A percentile compares a stretch with the other conserved stretches of the same genome.
phyloP scores from a whole-genome alignment of 2,888 invertebrate species.

The Therioaphis trifolii region DNA sequence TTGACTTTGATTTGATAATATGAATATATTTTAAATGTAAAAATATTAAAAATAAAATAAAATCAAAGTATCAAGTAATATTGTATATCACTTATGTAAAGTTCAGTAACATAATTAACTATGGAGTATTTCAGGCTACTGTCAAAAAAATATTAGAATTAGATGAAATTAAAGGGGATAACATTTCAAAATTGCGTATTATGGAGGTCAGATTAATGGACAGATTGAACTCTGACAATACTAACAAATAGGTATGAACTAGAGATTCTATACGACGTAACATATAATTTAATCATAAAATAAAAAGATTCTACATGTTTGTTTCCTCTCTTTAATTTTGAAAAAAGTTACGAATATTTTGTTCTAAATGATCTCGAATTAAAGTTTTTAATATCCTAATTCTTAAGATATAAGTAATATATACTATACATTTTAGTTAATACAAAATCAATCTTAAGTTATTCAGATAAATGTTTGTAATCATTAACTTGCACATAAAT shows the following conservation, averaged over 20 bases:
- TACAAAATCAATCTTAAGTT: too few species aligned
- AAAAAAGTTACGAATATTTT: too few species aligned
- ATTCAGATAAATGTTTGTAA: too few species aligned
- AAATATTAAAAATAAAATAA: too few species aligned
- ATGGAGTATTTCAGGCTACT: background rate
- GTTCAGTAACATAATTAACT: slow-evolving; percentile 2
- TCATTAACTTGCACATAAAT: too few species aligned
- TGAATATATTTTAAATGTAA: background rate
- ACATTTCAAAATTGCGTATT: background rate
- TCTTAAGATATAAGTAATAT: too few species aligned
- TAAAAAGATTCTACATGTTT: background rate
- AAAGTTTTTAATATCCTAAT: too few species aligned
- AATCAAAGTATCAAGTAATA: too few species aligned
- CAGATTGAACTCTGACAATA: background rate
- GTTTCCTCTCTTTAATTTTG: background rate
- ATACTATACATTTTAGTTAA: too few species aligned
- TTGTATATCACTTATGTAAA: background rate
- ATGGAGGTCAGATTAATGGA: background rate
- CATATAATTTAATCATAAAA: background rate
- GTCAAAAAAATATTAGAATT: background rate
- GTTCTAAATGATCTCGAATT: too few species aligned
- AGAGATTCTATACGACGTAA: background rate
- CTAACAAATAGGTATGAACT: background rate
- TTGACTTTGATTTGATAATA: background rate
- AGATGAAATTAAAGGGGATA: slow-evolving; percentile 3